Evolutionary conservation across 2,113 vertebrate genomes (phyloP).

Genomic region (Neoarius graeffei): DNA sequence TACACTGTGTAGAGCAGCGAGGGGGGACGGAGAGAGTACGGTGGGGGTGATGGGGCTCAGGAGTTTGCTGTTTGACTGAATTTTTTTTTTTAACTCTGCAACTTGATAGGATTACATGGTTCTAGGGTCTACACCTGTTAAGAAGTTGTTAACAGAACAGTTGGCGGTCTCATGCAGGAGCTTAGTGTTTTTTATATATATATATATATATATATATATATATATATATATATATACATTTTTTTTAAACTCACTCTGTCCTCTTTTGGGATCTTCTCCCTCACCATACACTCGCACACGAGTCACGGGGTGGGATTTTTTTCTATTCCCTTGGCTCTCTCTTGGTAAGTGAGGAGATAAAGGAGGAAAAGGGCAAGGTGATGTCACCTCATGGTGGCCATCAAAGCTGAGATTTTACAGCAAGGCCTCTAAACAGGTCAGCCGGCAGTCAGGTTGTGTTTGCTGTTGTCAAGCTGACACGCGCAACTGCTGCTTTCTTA

Average conservation of each 20-base stretch:
- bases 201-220: conserved; percentile 20
- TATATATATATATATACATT: conserved; percentile 16
- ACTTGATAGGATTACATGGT: conserved; percentile 82
- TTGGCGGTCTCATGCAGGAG: conserved; percentile 71
- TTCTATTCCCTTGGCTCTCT: background rate
- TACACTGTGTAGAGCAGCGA: conserved; percentile 55
- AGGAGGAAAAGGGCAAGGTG: conserved; percentile 23
- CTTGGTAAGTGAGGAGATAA: conserved; percentile 3
- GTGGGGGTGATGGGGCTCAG: conserved; percentile 48
- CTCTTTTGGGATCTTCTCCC: conserved; percentile 65
- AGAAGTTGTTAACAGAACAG: conserved; percentile 79
- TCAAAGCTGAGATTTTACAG: conserved; percentile 16
- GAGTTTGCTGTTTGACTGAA: conserved; percentile 75
- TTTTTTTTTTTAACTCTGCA: conserved; percentile 73
- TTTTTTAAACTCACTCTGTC: conserved; percentile 41
- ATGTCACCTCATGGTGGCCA: conserved; percentile 15
- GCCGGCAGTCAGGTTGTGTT: conserved; percentile 57
- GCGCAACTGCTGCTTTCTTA: conserved; percentile 56
- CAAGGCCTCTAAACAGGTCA: conserved; percentile 36
- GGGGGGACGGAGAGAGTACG: conserved; percentile 33
- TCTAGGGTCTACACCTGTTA: conserved; percentile 79
- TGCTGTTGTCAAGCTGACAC: conserved; percentile 60
- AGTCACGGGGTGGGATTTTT: conserved; percentile 20
- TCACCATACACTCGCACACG: background rate
- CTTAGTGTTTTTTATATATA: conserved; percentile 63